Evolutionary conservation across 2,113 vertebrate genomes (phyloP), one percentile per base, ranked within the genome.

Genomic region (Neolamprologus variostigma): DNA sequence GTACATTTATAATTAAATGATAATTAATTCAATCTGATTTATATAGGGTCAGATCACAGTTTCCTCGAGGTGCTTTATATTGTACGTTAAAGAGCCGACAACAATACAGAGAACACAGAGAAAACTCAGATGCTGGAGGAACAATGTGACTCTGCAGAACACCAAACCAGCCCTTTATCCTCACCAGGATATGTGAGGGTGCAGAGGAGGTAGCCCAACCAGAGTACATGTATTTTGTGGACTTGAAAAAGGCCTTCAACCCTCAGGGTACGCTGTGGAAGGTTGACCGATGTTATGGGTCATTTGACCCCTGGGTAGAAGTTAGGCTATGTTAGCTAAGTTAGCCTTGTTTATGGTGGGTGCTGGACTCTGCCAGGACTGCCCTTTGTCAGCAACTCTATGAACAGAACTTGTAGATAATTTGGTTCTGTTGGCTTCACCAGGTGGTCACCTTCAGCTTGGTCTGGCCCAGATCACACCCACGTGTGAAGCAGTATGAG

Each of bases 171-270:
- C 57, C 8, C 3, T 59, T 59, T 31, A 6, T 31, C 57, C 57
- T 9, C 57, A 31, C 0, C 14, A 31, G 26, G 57, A 59, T 17
- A 59, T 59, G 4, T 59, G 55, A 31, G 57, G 28, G 57, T 61
- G 2, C 16, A 33, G 1, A 31, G 57, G 26, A 61, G 26, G 26
- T 6, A 59, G 55, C 14, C 55, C 26, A 59, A 59, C 57, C 57
- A 61, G 14, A 10, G 26, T 10, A 17, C 57, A 1, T 61, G 57
- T 1, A 61, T 33, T 61, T 61, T 61, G 26, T 31, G 57, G 3
- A 31, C 8, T 61, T 31, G 8, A 61, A 61, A 31, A 31, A 6
- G 57, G 14, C 26, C 0, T 61, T 2, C 5, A 61, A 1, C 14
- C 57, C 57, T 61, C 57, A 61, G 26, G 57, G 5, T 4, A 16